phyloP scores from a whole-genome alignment of 2,113 vertebrate genomes.

The Serinus canaria region DNA sequence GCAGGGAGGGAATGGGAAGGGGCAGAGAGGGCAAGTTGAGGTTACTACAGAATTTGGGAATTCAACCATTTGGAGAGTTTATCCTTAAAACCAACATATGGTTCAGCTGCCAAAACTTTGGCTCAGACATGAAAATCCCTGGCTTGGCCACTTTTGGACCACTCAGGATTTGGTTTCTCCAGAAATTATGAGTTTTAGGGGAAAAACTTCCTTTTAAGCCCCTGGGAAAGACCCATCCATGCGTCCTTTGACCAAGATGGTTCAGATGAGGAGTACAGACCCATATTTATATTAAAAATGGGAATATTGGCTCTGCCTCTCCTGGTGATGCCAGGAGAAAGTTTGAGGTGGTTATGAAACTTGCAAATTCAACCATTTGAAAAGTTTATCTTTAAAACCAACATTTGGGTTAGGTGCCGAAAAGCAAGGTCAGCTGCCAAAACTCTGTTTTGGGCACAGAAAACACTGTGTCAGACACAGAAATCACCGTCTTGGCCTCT shows the following conservation, averaged over 20 bases:
- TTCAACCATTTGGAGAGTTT: background rate
- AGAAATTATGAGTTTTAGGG: background rate
- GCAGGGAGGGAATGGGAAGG: background rate
- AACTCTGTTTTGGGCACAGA: background rate
- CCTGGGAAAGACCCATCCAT: background rate
- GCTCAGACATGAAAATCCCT: background rate
- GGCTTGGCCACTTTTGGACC: background rate
- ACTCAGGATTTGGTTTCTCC: background rate
- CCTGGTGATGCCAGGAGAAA: background rate
- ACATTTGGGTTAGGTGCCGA: rapidly evolving
- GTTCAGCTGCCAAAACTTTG: background rate
- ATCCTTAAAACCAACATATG: rapidly evolving
- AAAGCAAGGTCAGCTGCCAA: background rate
- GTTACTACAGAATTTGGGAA: background rate
- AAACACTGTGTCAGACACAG: background rate
- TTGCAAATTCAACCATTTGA: background rate
- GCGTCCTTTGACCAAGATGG: rapidly evolving
- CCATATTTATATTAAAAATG: background rate
- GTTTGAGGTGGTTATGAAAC: background rate
- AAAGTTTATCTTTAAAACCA: background rate
- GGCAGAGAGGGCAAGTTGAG: background rate
- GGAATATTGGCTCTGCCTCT: background rate
- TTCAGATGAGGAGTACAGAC: rapidly evolving
- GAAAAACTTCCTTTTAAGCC: background rate
- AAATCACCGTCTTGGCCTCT: background rate